Percentiles rank a stretch among this genome's conserved stretches.
Evolutionary conservation across 1,140 invertebrate genomes (phyloP).

Genomic region (Medauroidea extradentata): DNA sequence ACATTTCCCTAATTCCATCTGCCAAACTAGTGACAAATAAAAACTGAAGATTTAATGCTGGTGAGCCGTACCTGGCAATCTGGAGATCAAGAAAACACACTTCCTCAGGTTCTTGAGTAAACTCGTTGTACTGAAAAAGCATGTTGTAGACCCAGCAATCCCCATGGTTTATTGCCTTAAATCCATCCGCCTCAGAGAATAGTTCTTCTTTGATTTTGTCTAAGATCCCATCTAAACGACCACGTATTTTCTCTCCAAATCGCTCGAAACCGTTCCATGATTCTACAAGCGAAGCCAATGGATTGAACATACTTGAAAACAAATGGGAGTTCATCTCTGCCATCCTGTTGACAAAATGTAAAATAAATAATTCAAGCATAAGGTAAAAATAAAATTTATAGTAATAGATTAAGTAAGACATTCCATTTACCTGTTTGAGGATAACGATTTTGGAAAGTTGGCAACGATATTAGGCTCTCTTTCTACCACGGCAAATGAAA

Average conservation of each 20-base stretch:
- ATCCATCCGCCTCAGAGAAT: neutral
- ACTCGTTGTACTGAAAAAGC: constrained; percentile 40
- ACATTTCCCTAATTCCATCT: constrained; percentile 34
- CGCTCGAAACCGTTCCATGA: constrained; percentile 4
- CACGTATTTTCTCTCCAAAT: neutral
- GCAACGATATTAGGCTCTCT: constrained; percentile 44
- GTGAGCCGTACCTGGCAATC: constrained; percentile 42
- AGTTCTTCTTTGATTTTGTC: neutral
- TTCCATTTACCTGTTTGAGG: neutral
- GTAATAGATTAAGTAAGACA: too few relatives aligned
- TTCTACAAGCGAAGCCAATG: neutral
- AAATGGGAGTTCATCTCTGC: too few relatives aligned
- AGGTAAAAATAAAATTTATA: too few relatives aligned
- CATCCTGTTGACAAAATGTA: too few relatives aligned
- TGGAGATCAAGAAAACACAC: constrained; percentile 42
- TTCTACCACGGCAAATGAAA: constrained; percentile 58
- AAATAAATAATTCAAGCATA: too few relatives aligned
- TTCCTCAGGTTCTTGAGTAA: constrained; percentile 17
- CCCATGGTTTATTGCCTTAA: constrained; percentile 45
- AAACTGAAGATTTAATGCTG: constrained; percentile 53
- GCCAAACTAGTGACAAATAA: constrained; percentile 50
- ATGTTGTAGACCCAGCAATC: constrained; percentile 54
- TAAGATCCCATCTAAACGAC: neutral
- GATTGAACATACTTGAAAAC: too few relatives aligned
- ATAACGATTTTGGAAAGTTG: neutral